A percentile compares a stretch with the other conserved stretches of the same genome.
Evolutionary conservation across 37 sponge, comb jelly and placozoan genomes (phyloP).

Genomic region (Cliona cf. orientalis): DNA sequence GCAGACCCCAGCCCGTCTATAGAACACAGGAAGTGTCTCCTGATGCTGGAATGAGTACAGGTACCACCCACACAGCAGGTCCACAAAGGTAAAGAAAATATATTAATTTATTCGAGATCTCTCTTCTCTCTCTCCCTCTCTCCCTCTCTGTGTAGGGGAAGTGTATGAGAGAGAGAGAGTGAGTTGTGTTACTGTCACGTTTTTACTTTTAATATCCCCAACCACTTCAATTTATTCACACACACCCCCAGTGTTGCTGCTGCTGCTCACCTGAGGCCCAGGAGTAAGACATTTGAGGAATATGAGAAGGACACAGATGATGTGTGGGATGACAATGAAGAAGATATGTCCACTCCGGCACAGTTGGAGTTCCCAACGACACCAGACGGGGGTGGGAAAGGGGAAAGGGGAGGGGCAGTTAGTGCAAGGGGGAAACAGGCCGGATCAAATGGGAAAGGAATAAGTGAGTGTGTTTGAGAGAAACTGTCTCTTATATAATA

Average conservation of each 20-base stretch:
- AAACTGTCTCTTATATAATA: neutral
- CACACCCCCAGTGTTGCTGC: too few species aligned
- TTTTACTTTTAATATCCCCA: too few species aligned
- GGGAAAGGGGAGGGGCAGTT: neutral
- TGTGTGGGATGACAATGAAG: slow-evolving; percentile 80
- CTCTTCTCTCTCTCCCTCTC: too few species aligned
- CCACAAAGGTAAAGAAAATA: too few species aligned
- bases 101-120: too few species aligned
- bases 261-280: slow-evolving; percentile 3
- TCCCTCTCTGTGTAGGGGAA: too few species aligned
- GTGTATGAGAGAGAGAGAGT: too few species aligned
- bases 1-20: slow-evolving; percentile 48
- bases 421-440: neutral
- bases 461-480: slow-evolving; percentile 6
- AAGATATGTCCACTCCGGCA: slow-evolving; percentile 46
- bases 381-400: slow-evolving; percentile 1
- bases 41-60: neutral
- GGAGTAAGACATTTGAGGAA: slow-evolving; percentile 83
- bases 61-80: neutral
- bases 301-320: slow-evolving; percentile 83
- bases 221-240: too few species aligned
- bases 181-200: too few species aligned
- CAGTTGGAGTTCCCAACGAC: slow-evolving; percentile 25
- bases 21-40: neutral
- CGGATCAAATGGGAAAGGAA: slow-evolving; percentile 19